Evolutionary conservation across 2,797 vertebrate species (phyloP).

Genomic region (Gymnoscopelus braueri): DNA sequence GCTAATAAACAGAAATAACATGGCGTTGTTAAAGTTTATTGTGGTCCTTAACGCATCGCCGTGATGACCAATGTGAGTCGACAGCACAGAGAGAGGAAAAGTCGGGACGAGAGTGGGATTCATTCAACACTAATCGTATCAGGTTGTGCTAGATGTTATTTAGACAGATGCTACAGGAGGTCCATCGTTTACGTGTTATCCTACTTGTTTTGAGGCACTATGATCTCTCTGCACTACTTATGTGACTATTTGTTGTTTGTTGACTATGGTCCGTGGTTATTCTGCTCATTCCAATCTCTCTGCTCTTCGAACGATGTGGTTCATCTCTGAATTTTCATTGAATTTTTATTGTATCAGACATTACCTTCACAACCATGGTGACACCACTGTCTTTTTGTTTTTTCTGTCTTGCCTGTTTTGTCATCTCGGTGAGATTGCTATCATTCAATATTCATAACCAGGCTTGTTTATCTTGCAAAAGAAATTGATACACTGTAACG

Average conservation of each 20-base stretch:
- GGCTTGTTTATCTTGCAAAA: constrained; percentile 37
- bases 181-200: too few species aligned
- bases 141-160: constrained; percentile 44
- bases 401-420: neutral
- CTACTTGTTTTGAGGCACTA: too few species aligned
- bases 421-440: constrained; percentile 28
- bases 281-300: too few species aligned
- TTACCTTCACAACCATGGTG: constrained; percentile 29
- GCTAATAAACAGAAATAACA: constrained; percentile 70
- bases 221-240: neutral
- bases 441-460: constrained; percentile 60
- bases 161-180: constrained; percentile 11
- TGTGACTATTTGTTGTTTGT: too few species aligned
- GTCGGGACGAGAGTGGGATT: constrained; percentile 20
- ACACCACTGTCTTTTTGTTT: constrained; percentile 32
- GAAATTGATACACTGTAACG: constrained; percentile 15
- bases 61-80: constrained; percentile 43
- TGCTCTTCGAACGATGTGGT: too few species aligned
- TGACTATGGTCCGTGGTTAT: too few species aligned
- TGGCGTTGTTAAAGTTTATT: constrained; percentile 74
- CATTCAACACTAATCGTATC: constrained; percentile 28
- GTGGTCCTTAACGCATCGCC: constrained; percentile 46
- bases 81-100: constrained; percentile 44
- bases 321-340: too few species aligned
- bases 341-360: constrained; percentile 17